phyloP scores from a whole-genome alignment of 2,888 invertebrate genomes.

The Scelioninae gen. 2 region DNA sequence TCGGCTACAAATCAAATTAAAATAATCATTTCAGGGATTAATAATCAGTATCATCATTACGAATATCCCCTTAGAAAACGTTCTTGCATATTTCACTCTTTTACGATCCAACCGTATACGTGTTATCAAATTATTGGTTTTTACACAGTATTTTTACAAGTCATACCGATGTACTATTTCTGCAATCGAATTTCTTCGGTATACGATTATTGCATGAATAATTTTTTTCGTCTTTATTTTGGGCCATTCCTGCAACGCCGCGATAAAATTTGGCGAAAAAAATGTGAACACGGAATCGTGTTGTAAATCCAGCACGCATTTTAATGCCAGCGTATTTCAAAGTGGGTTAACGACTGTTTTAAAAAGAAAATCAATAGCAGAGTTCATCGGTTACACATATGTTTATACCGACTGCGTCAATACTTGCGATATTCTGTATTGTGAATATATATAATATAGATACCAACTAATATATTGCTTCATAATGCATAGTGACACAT shows the following conservation, averaged over 20 bases:
- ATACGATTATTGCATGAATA: conserved; percentile 50
- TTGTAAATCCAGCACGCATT: conserved; percentile 56
- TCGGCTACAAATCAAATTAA: too few relatives aligned
- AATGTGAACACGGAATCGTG: conserved; percentile 42
- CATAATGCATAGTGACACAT: too few relatives aligned
- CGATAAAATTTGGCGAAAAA: conserved; percentile 46
- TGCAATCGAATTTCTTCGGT: conserved; percentile 41
- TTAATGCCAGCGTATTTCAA: conserved; percentile 53
- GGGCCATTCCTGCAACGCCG: conserved; percentile 23
- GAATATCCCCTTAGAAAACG: neutral
- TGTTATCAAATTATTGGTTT: conserved; percentile 36
- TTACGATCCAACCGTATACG: conserved; percentile 33
- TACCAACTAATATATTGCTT: too few relatives aligned
- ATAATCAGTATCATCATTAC: conserved; percentile 15
- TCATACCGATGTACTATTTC: conserved; percentile 44
- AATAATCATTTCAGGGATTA: conserved; percentile 3
- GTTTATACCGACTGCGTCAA: conserved; percentile 35
- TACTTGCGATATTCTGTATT: too few relatives aligned
- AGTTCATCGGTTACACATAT: conserved; percentile 52
- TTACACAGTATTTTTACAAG: conserved; percentile 20
- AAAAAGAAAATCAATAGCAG: conserved; percentile 55
- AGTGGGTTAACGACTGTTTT: conserved; percentile 58
- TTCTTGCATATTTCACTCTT: conserved; percentile 14
- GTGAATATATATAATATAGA: too few relatives aligned
- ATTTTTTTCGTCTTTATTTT: conserved; percentile 53